A percentile compares a stretch with the other conserved stretches of the same genome.
Evolutionary conservation across 2,888 invertebrate species (phyloP).

Genomic region (Lamproptera curius): DNA sequence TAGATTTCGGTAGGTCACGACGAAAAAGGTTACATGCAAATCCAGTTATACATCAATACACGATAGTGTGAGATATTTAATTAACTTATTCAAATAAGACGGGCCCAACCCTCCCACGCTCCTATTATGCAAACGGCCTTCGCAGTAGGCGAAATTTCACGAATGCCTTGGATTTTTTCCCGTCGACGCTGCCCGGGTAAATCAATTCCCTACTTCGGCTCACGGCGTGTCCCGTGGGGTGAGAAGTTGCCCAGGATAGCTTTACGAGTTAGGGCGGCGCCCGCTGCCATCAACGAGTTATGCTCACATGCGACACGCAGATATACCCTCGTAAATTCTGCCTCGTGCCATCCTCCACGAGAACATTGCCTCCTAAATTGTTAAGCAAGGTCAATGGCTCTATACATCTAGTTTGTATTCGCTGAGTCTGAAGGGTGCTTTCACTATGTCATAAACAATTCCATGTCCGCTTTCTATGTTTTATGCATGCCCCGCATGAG

Average conservation of each 20-base stretch:
- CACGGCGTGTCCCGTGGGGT: conserved; percentile 2
- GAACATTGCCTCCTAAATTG: not conserved
- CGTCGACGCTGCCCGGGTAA: conserved; percentile 3
- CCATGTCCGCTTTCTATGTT: too few species aligned
- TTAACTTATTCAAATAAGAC: conserved; percentile 9
- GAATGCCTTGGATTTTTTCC: conserved; percentile 7
- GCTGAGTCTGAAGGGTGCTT: too few species aligned
- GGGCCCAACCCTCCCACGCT: conserved; percentile 1
- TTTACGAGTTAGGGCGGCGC: conserved; percentile 7
- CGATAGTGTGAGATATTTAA: conserved; percentile 7
- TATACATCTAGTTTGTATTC: too few species aligned
- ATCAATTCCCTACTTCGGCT: conserved; percentile 4
- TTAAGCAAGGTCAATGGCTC: too few species aligned
- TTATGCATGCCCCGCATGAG: too few species aligned
- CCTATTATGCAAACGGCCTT: conserved; percentile 1
- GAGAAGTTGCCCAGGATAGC: not conserved
- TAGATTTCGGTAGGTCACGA: too few species aligned
- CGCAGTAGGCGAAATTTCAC: conserved; percentile 8
- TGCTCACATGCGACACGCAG: conserved; percentile 7
- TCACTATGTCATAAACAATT: too few species aligned
- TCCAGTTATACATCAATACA: not conserved
- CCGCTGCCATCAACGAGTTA: conserved; percentile 4
- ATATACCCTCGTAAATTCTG: conserved; percentile 8
- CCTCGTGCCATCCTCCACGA: not conserved
- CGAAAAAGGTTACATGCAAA: too few species aligned